Base-by-base conservation (phyloP, 53 echinoderm and acorn worm genomes). In the Temnopleurus reevesii region DNA sequence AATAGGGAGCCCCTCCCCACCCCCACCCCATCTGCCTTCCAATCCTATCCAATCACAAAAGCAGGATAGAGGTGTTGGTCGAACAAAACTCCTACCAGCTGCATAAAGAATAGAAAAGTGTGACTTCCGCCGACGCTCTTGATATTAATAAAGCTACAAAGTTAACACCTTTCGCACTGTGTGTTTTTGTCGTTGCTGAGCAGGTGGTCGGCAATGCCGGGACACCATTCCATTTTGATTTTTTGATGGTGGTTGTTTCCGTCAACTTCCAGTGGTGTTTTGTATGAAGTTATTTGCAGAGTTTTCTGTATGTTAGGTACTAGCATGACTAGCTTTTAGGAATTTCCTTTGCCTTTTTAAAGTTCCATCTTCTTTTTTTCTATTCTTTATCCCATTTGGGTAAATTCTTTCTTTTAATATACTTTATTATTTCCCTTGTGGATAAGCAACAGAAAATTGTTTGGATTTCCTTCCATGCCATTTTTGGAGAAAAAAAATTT, bases 111-210 rank as follows among this genome's bases (percentile, higher is more conserved):
- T 38, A 41, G 7, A 9, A 41, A 71, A 41, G 71, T 71, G 71
- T 71, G 71, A 71, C 41, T 71, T 71, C 71, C 71, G 71, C 41
- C 21, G 10, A 23, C 4, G 19, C 1, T n/a, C 6, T 36, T 71
- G n/a, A n/a, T n/a, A n/a, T n/a, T n/a, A n/a, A 41, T 71, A 71
- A 63, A 71, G 71, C 71, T 71, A 38, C 71, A 41, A 71, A 71
- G 71, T 71, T 71, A 71, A 71, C 71, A 71, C 71, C 71, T 41
- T n/a, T 41, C 41, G 19, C 38, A 15, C 41, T 36, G 71, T 38
- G 41, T 25, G 1, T 31, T 64, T 38, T 71, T 41, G n/a, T 71
- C n/a, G n/a, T n/a, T 19, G 71, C 23, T 19, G 36, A 21, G 41
- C 71, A 71, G 71, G 71, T 71, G 71, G 10, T 15, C 4, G 34